Evolutionary conservation across 2,888 invertebrate genomes (phyloP), one percentile per base, ranked within the genome.

Genomic region (Tetheella fluctuosa): DNA sequence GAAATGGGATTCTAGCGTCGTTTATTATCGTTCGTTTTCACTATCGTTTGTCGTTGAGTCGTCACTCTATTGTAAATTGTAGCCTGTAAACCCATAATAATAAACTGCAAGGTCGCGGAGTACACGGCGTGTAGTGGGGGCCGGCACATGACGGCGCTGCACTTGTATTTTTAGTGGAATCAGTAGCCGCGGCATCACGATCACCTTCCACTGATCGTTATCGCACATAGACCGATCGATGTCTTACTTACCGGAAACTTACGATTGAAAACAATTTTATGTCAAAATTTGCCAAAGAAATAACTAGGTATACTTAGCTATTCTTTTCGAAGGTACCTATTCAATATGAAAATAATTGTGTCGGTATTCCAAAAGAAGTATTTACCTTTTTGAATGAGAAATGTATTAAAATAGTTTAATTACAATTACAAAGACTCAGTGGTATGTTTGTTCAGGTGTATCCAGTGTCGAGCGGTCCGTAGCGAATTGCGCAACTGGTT

Each of bases 21-120:
- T 79, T 54, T 80, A 86, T 85, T 86, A 88, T 85, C 79, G 79
- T 80, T 77, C 70, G 74, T 76, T 89, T 90, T 89, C 90, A 86
- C 90, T 90, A 85, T 90, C 89, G 86, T 88, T 86, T 79, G 86
- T 77, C 82, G 87, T 81, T 61, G 81, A 79, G 82, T 89, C 88
- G 90, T 90, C 90, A 88, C 76, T 85, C 88, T 80, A 91, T 91
- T 91, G 92, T 91, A 90, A 91, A 89, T 89, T 88, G 89, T 86
- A 79, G 87, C 86, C 86, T 86, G 89, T 89, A 87, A 88, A 88
- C 89, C 90, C 86, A 90, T 90, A 90, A 93, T 91, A 91, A 91
- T 90, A 86, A 87, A 85, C 87, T 83, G 86, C 91, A 93, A 92
- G 92, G 92, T 91, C 91, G 89, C 68, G 74, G 76, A 67, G 69